These are phyloP conservation scores for Lates calcarifer DNA, from an alignment of 2,113 vertebrate species.

Conservation along the genomic window DNA sequence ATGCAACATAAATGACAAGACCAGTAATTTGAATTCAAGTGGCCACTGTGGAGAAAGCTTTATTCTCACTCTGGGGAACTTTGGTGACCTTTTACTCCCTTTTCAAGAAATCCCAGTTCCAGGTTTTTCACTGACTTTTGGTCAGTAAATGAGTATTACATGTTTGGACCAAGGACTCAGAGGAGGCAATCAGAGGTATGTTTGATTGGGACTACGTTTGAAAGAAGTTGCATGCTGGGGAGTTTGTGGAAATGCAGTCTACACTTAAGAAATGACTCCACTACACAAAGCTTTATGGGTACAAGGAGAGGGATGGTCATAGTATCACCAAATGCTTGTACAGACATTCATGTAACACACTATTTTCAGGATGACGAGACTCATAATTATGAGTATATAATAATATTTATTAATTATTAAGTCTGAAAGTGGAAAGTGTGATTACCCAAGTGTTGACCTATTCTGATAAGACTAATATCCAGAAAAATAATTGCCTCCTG, in stretches of 20 bases:
- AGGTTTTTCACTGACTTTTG: too few relatives aligned
- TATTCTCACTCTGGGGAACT: background rate
- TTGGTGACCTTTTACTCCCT: conserved; percentile 20
- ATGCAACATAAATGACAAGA: too few relatives aligned
- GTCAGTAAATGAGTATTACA: too few relatives aligned
- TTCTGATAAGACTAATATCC: conserved; percentile 32
- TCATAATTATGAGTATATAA: too few relatives aligned
- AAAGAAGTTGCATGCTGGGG: too few relatives aligned
- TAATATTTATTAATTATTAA: too few relatives aligned
- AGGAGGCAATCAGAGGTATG: too few relatives aligned
- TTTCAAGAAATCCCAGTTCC: conserved; percentile 6
- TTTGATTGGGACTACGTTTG: too few relatives aligned
- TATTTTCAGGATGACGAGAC: background rate
- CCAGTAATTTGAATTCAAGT: background rate
- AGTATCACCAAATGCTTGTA: background rate
- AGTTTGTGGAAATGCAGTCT: too few relatives aligned
- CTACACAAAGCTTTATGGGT: background rate
- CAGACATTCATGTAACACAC: background rate
- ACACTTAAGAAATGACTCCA: background rate
- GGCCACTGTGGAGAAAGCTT: background rate
- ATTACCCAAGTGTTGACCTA: conserved; percentile 9
- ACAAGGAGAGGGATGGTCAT: background rate
- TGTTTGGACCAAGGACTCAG: background rate
- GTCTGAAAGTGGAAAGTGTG: background rate
- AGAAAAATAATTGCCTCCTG: conserved; percentile 38